These are phyloP conservation scores for Myotis davidii DNA, from an alignment of 2,113 vertebrate species.

Conservation along the genomic window DNA sequence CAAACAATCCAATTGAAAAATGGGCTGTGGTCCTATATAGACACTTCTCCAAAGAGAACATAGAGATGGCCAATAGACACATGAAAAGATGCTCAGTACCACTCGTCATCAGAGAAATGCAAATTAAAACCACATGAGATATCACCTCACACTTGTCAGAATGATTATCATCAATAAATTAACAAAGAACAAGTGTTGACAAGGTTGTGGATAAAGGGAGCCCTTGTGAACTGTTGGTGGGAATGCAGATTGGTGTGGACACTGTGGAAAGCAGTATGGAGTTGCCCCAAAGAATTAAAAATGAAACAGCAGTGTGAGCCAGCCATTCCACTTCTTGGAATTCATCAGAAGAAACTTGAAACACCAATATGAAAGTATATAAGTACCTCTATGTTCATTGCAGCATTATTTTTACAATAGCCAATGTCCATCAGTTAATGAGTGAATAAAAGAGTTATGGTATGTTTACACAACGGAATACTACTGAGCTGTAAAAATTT, in stretches of 20 bases:
- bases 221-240: neutral
- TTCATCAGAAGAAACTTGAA: neutral
- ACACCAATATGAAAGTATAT: neutral
- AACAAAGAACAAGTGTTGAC: neutral
- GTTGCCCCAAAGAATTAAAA: neutral
- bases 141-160: neutral
- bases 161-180: neutral
- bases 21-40: neutral
- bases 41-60: neutral
- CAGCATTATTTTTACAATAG: neutral
- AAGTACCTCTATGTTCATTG: neutral
- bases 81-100: neutral
- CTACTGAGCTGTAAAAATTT: neutral
- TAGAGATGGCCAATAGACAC: too few species aligned
- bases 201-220: neutral
- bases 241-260: neutral
- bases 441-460: neutral
- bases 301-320: neutral
- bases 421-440: neutral
- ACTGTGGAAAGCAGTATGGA: neutral
- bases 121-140: neutral
- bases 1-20: neutral
- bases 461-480: neutral
- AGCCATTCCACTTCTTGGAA: neutral
- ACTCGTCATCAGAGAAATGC: neutral